Conservation (phyloP, 2,797 vertebrate species). For the Sebastes taczanowskii region DNA sequence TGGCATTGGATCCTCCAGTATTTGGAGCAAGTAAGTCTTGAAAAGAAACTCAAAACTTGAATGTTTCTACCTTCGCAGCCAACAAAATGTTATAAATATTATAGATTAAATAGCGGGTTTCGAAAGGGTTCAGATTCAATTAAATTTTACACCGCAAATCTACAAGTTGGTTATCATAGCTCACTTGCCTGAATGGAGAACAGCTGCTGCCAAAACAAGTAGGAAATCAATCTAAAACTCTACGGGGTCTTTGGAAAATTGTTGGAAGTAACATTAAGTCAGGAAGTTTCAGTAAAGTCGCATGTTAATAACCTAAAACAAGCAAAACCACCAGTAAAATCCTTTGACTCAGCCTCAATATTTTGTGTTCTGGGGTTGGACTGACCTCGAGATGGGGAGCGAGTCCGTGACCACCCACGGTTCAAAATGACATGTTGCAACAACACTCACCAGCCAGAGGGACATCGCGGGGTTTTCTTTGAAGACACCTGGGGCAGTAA, state of each 20-base stretch:
- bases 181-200: not conserved
- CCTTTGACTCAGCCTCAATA: not conserved
- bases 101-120: not conserved
- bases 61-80: not conserved
- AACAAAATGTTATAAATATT: not conserved
- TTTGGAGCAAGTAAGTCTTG: not conserved
- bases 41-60: not conserved
- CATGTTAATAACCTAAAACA: not conserved
- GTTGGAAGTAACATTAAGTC: not conserved
- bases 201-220: not conserved
- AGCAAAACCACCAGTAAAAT: not conserved
- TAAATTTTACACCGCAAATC: not conserved
- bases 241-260: not conserved
- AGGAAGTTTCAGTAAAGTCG: not conserved
- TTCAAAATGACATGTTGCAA: slow-evolving; percentile 31
- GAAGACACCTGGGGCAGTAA: slow-evolving; percentile 57
- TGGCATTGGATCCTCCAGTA: not conserved
- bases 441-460: slow-evolving; percentile 82
- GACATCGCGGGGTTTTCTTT: slow-evolving; percentile 74
- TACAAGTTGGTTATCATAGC: not conserved
- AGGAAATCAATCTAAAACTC: not conserved
- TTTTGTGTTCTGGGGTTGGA: not conserved
- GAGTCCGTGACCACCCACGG: slow-evolving; percentile 47
- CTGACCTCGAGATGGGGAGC: slow-evolving; percentile 6
- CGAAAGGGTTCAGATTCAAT: not conserved